Evolutionary conservation across 2,888 invertebrate genomes (phyloP).

Genomic region (Andrena bicolor): DNA sequence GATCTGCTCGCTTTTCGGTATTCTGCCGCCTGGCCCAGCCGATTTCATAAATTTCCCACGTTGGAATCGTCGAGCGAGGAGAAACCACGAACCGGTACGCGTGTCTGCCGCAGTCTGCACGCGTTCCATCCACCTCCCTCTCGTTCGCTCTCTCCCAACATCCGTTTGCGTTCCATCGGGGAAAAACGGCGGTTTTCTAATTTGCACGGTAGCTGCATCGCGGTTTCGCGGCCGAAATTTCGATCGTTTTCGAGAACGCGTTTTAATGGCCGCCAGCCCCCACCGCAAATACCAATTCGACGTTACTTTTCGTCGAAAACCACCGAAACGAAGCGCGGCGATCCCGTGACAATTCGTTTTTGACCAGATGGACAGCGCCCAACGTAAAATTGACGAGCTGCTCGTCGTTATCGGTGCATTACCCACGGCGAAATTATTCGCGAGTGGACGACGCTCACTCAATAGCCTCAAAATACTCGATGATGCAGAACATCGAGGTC

Average conservation of each 20-base stretch:
- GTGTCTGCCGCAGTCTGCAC: not conserved
- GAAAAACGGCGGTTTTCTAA: slow-evolving; percentile 55
- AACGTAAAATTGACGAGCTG: slow-evolving; percentile 25
- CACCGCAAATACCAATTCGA: slow-evolving; percentile 38
- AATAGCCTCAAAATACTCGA: no score
- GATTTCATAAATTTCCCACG: slow-evolving; percentile 58
- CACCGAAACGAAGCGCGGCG: slow-evolving; percentile 30
- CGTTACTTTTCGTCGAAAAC: slow-evolving; percentile 30
- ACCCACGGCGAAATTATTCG: slow-evolving; percentile 9
- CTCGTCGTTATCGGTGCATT: slow-evolving; percentile 10
- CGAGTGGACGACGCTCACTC: not conserved
- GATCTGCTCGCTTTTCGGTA: slow-evolving; percentile 32
- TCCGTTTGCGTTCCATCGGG: not conserved
- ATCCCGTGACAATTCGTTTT: slow-evolving; percentile 16
- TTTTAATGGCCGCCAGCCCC: slow-evolving; percentile 31
- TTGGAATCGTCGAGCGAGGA: slow-evolving; percentile 45
- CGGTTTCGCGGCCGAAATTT: slow-evolving; percentile 37
- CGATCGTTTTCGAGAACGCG: slow-evolving; percentile 43
- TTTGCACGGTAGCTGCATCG: slow-evolving; percentile 39
- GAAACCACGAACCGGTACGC: slow-evolving; percentile 47
- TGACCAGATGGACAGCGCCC: not conserved
- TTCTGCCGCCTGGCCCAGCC: slow-evolving; percentile 34
- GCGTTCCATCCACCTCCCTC: not conserved
- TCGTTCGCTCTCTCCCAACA: not conserved
- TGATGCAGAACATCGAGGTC: not conserved